phyloP scores from a whole-genome alignment of 2,888 invertebrate species.

The Nipponacmea schrenckii region DNA sequence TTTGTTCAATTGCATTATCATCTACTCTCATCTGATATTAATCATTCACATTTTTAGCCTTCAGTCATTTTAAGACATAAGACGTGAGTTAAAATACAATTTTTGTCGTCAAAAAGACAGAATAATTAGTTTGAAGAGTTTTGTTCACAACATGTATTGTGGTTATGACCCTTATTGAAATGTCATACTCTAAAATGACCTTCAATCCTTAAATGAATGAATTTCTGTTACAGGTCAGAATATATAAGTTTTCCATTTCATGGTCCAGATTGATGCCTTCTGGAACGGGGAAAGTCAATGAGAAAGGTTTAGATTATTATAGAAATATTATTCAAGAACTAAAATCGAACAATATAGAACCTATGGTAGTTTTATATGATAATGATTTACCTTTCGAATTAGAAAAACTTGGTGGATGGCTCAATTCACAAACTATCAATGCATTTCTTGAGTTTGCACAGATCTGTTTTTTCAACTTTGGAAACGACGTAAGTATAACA shows the following conservation, averaged over 20 bases:
- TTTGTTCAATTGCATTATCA: too few species aligned
- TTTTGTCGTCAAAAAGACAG: too few species aligned
- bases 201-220: too few species aligned
- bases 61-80: background rate
- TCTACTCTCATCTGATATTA: too few species aligned
- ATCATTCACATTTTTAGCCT: too few species aligned
- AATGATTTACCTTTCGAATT: conserved; percentile 66
- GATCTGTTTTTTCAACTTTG: conserved; percentile 63
- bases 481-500: conserved; percentile 53
- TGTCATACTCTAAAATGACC: too few species aligned
- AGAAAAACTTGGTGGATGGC: conserved; percentile 68
- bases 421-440: conserved; percentile 47
- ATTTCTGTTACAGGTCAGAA: conserved; percentile 36
- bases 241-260: conserved; percentile 69
- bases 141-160: too few species aligned
- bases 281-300: conserved; percentile 70
- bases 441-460: conserved; percentile 64
- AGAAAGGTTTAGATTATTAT: conserved; percentile 81
- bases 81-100: background rate
- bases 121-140: too few species aligned
- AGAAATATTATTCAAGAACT: conserved; percentile 79
- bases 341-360: conserved; percentile 72
- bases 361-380: conserved; percentile 72
- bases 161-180: too few species aligned
- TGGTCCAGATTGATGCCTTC: conserved; percentile 81